Evolutionary conservation across 92 coral and sea anemone species (phyloP).

Genomic region (Zoanthus sociatus): DNA sequence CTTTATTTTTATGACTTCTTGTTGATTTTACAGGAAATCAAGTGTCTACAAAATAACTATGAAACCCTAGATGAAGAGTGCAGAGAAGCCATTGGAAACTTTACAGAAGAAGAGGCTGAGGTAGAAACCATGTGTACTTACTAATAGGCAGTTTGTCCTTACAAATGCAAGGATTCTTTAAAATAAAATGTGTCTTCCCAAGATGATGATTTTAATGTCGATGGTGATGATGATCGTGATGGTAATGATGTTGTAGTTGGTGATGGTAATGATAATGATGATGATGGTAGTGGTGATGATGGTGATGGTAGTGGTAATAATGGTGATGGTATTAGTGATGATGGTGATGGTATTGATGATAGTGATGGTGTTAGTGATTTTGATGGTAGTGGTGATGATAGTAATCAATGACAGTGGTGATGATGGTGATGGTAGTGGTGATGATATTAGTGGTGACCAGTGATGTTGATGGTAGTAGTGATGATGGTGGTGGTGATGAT

Average conservation of each 20-base stretch:
- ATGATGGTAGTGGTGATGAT: not conserved
- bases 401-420: too few species aligned
- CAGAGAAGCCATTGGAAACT: conserved; percentile 77
- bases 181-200: not conserved
- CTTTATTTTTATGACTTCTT: not conserved
- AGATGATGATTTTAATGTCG: not conserved
- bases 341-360: too few species aligned
- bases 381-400: too few species aligned
- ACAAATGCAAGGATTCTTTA: not conserved
- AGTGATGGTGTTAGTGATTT: too few species aligned
- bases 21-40: conserved; percentile 76
- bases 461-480: too few species aligned
- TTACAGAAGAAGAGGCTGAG: conserved; percentile 96
- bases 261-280: not conserved
- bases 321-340: too few species aligned
- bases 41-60: conserved; percentile 82
- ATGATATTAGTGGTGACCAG: too few species aligned
- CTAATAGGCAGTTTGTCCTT: too few species aligned
- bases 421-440: too few species aligned
- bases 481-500: too few species aligned
- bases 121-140: conserved; percentile 31
- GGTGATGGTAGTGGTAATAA: too few species aligned
- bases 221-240: not conserved
- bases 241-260: not conserved
- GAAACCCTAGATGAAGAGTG: conserved; percentile 67